phyloP scores from a whole-genome alignment of 1,140 invertebrate genomes.

The Oedothorax gibbosus region DNA sequence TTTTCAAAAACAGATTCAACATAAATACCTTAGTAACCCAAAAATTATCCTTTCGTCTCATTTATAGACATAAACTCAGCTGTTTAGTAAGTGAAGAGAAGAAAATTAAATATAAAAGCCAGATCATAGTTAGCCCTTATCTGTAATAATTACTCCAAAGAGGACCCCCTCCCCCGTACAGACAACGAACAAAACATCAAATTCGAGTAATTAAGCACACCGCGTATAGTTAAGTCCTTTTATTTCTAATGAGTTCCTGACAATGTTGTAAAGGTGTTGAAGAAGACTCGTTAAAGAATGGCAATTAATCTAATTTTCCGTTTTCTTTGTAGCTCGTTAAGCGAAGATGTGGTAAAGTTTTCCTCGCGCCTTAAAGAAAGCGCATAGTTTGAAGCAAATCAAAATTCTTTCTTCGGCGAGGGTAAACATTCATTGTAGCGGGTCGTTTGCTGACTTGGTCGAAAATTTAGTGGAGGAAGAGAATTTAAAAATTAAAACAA shows the following conservation, averaged over 20 bases:
- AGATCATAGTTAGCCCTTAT: no score
- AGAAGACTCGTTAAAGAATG: constrained; percentile 38
- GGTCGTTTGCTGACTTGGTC: no score
- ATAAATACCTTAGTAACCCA: no score
- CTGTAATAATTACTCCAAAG: no score
- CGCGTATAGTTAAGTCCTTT: constrained; percentile 2
- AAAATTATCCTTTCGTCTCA: no score
- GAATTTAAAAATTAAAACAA: no score
- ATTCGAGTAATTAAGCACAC: constrained; percentile 19
- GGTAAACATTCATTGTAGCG: no score
- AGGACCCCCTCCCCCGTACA: not conserved
- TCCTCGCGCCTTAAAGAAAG: not conserved
- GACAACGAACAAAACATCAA: constrained; percentile 23
- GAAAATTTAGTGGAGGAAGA: no score
- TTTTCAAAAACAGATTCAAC: no score
- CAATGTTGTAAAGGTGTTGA: constrained; percentile 14
- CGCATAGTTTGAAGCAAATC: constrained; percentile 31
- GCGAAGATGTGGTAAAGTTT: constrained; percentile 2
- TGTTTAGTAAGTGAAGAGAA: no score
- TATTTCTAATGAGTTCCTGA: constrained; percentile 33
- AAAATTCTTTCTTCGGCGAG: constrained; percentile 15
- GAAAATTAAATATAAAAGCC: no score
- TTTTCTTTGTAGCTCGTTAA: constrained; percentile 29
- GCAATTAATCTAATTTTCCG: constrained; percentile 31
- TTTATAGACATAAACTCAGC: no score